A percentile compares a stretch with the other conserved stretches of the same genome.
These are phyloP conservation scores for Calidris pugnax DNA, from an alignment of 2,113 vertebrate genomes.

Conservation along the genomic window DNA sequence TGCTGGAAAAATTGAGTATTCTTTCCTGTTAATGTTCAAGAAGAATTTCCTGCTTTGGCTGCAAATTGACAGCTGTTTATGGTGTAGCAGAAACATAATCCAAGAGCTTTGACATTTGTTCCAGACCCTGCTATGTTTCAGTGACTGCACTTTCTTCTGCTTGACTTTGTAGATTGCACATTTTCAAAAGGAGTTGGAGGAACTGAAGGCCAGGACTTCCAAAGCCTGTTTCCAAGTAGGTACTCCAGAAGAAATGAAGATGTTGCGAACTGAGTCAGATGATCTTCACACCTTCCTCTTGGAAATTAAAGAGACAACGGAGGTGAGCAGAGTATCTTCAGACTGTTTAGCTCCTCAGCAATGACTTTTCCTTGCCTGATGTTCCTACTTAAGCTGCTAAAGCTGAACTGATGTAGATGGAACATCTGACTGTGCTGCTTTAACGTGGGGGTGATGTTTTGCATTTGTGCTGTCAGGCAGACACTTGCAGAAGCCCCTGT, in stretches of 20 bases:
- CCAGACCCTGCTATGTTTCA: neutral
- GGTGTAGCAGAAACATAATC: neutral
- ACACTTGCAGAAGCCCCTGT: neutral
- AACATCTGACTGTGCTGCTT: neutral
- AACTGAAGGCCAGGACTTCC: slow-evolving; percentile 83
- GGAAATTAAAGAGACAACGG: slow-evolving; percentile 94
- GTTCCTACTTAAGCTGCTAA: neutral
- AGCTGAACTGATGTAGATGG: neutral
- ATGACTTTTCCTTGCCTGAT: neutral
- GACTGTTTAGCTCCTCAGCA: neutral
- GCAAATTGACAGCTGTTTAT: neutral
- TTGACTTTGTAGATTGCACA: slow-evolving; percentile 84
- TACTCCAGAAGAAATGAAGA: slow-evolving; percentile 85
- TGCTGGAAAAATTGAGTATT: neutral
- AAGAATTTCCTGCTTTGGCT: slow-evolving; percentile 3
- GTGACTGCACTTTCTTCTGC: neutral
- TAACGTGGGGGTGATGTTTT: neutral
- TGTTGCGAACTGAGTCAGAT: slow-evolving; percentile 82
- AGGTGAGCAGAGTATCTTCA: slow-evolving; percentile 75
- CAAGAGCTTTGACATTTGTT: neutral
- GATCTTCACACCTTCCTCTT: slow-evolving; percentile 86
- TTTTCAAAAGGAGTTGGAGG: slow-evolving; percentile 94
- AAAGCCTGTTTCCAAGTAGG: slow-evolving; percentile 88
- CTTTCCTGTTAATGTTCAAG: neutral
- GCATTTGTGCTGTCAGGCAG: neutral